Percentiles rank a stretch among this genome's conserved stretches.
Conservation (phyloP, 1,140 invertebrate species). For the Drosophila pectinifera region DNA sequence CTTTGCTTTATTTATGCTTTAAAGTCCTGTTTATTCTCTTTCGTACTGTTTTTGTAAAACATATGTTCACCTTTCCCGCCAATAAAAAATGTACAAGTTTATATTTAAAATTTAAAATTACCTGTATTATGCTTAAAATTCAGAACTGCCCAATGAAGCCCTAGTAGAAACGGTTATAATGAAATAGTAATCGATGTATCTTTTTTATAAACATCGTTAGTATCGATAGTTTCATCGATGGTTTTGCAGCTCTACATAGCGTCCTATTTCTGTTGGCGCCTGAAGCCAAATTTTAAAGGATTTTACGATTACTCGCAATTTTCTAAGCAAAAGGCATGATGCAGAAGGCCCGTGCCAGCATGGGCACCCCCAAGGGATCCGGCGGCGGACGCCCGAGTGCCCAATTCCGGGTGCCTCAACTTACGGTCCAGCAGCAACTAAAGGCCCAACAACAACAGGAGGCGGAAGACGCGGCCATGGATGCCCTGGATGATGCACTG, state of each 20-base stretch:
- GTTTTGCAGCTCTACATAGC: constrained; percentile 5
- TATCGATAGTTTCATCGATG: too few species aligned
- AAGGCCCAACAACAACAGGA: constrained; percentile 40
- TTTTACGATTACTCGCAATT: constrained; percentile 5
- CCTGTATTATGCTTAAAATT: too few species aligned
- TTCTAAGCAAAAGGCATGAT: neutral
- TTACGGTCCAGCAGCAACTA: constrained; percentile 33
- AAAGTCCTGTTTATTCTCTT: too few species aligned
- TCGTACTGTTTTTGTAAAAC: too few species aligned
- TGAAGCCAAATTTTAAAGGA: constrained; percentile 30
- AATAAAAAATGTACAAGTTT: too few species aligned
- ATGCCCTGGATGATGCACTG: constrained; percentile 74
- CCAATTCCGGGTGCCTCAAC: constrained; percentile 30
- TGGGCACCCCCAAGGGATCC: constrained; percentile 33
- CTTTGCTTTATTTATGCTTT: too few species aligned
- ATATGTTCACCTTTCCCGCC: too few species aligned
- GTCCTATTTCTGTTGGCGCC: constrained; percentile 38
- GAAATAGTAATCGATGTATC: too few species aligned
- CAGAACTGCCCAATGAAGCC: too few species aligned
- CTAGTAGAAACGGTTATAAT: too few species aligned
- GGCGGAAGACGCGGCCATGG: constrained; percentile 44
- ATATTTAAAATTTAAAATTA: too few species aligned
- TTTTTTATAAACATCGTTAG: too few species aligned
- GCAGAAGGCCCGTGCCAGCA: constrained; percentile 28
- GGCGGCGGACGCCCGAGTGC: constrained; percentile 31